Conservation (phyloP, 2,888 invertebrate genomes). For the Notodonta ziczac region DNA sequence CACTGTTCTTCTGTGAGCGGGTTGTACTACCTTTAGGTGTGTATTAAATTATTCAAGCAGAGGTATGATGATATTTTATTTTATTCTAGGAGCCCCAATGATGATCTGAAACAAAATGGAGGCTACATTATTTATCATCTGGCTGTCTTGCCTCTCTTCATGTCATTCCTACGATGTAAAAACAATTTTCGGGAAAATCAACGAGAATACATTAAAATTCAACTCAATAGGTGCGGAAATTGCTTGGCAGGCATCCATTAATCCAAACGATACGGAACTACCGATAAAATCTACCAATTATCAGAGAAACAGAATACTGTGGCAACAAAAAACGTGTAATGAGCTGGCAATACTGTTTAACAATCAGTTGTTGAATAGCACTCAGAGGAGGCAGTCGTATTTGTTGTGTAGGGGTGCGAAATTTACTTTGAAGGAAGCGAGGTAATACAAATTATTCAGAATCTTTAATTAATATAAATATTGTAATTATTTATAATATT, state of each 20-base stretch:
- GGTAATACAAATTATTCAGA: conserved; percentile 57
- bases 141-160: conserved; percentile 23
- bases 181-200: conserved; percentile 58
- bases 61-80: not conserved
- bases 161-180: conserved; percentile 41
- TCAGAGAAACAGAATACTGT: conserved; percentile 54
- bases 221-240: conserved; percentile 65
- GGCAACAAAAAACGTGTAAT: conserved; percentile 63
- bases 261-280: conserved; percentile 54
- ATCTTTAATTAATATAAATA: not conserved
- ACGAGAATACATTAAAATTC: conserved; percentile 55
- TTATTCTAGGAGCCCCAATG: not conserved
- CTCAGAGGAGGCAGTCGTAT: conserved; percentile 81
- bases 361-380: conserved; percentile 53
- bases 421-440: conserved; percentile 80
- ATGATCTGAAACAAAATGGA: conserved; percentile 25
- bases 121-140: conserved; percentile 7
- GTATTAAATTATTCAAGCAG: too few relatives aligned
- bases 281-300: conserved; percentile 48
- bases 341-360: conserved; percentile 48
- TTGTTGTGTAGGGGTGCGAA: conserved; percentile 87
- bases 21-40: too few relatives aligned
- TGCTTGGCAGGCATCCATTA: conserved; percentile 68
- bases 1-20: too few relatives aligned
- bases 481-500: too few relatives aligned